phyloP scores from a whole-genome alignment of 2,888 invertebrate species.

The Scaptodrosophila latifasciaeformis region DNA sequence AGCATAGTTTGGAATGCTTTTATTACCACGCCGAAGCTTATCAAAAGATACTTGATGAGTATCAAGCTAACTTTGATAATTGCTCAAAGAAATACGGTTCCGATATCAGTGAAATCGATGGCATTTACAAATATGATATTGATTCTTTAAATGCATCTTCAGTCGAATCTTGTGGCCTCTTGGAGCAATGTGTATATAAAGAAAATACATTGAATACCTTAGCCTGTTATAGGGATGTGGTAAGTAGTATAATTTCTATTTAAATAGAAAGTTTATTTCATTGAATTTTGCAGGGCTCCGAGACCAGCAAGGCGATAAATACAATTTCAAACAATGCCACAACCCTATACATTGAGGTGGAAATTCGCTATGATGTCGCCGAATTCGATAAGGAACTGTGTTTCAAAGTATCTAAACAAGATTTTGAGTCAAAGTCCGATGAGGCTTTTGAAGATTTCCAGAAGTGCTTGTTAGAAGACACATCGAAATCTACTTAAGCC shows the following conservation, averaged over 20 bases:
- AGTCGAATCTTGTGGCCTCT: constrained; percentile 28
- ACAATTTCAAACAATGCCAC: constrained; percentile 35
- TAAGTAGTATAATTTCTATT: constrained; percentile 32
- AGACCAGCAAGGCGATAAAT: constrained; percentile 26
- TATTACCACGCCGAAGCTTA: too few relatives aligned
- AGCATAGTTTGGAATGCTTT: too few relatives aligned
- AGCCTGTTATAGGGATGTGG: constrained; percentile 41
- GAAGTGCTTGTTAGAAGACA: too few relatives aligned
- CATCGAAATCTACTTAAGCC: too few relatives aligned
- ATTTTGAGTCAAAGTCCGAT: constrained; percentile 34
- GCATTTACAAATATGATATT: too few relatives aligned
- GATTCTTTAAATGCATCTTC: too few relatives aligned
- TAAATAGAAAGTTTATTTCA: background rate
- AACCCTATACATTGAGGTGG: constrained; percentile 9
- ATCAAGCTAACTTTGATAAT: too few relatives aligned
- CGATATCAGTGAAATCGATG: too few relatives aligned
- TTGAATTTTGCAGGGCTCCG: constrained; percentile 24
- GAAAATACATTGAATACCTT: constrained; percentile 27
- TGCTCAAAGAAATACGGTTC: too few relatives aligned
- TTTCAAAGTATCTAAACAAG: constrained; percentile 13
- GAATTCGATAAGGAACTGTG: constrained; percentile 28
- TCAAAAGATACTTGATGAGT: too few relatives aligned
- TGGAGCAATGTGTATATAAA: constrained; percentile 22
- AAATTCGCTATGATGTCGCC: constrained; percentile 21
- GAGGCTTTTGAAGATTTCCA: constrained; percentile 34